phyloP scores from a whole-genome alignment of 2,797 vertebrate species.

The Crypturellus tataupa region DNA sequence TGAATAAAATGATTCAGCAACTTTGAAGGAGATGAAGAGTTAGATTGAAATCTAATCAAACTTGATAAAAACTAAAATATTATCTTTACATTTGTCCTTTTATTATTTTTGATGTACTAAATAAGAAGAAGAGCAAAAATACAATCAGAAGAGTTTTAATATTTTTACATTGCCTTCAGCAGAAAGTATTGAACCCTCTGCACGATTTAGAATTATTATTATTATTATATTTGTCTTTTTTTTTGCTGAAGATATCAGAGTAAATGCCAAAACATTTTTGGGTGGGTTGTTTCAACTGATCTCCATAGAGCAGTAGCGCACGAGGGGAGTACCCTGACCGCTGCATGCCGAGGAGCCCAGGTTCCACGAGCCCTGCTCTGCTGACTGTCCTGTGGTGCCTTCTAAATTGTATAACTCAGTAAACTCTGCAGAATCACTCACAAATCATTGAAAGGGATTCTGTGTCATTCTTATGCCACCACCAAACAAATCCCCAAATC shows the following conservation, averaged over 20 bases:
- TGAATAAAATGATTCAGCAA: not conserved
- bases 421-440: not conserved
- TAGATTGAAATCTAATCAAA: not conserved
- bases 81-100: not conserved
- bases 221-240: too few species aligned
- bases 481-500: not conserved
- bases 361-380: not conserved
- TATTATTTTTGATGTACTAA: not conserved
- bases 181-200: not conserved
- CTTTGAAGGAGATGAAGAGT: not conserved
- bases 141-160: not conserved
- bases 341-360: not conserved
- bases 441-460: not conserved
- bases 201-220: not conserved
- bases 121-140: not conserved
- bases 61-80: not conserved
- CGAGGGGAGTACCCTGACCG: rapidly evolving
- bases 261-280: not conserved
- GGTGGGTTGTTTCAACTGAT: not conserved
- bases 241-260: not conserved
- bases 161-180: not conserved
- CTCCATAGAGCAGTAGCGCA: not conserved
- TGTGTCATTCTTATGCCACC: not conserved
- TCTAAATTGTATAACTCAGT: not conserved
- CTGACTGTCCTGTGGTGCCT: not conserved